Base-by-base conservation (phyloP, 2,888 invertebrate species). In the Andrena camellia region DNA sequence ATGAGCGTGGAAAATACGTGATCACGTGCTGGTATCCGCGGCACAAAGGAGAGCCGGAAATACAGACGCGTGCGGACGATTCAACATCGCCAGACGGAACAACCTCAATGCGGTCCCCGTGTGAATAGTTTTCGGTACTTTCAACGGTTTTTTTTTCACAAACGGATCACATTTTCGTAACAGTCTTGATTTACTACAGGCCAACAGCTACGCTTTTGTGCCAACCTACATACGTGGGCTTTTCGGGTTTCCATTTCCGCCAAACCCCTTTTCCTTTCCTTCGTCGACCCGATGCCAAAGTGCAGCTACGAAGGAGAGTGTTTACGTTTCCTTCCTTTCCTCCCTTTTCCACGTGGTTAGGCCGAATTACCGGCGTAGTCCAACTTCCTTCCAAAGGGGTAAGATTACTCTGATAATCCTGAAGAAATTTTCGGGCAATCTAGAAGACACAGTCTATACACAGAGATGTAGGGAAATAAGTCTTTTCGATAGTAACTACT, bases 141-240 rank as follows among this genome's bases (percentile, higher is more conserved):
- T 71, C 57, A 48, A 23, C 48, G n/a, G 8, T 64, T 73, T 50
- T 20, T 13, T 35, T 64, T 63, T 50, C 48, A 48, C 77, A 62
- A 50, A 31, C 73, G 62, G 57, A 72, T 85, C 71, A 71, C 77
- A 81, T 83, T 74, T 83, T 85, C 80, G 78, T 85, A 85, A 78
- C 74, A 66, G 80, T 17, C 57, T 76, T 83, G 79, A 84, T 83
- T 83, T 80, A 70, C 66, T 59, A 57, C 59, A 17, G 31, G 13
- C 73, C 59, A 63, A 80, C 71, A 62, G 57, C 23, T 23, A 48
- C 31, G 69, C 70, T 66, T 74, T 79, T 57, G 42, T 60, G 57
- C 57, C 54, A 33, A 23, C 20, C 5, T 23, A 33, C 67, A 50
- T 23, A 33, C 67, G 57, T 35, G 35, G 54, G 57, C 66, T 52